Evolutionary conservation across 2,888 invertebrate genomes (phyloP).

Genomic region (Tetanocera ferruginea): DNA sequence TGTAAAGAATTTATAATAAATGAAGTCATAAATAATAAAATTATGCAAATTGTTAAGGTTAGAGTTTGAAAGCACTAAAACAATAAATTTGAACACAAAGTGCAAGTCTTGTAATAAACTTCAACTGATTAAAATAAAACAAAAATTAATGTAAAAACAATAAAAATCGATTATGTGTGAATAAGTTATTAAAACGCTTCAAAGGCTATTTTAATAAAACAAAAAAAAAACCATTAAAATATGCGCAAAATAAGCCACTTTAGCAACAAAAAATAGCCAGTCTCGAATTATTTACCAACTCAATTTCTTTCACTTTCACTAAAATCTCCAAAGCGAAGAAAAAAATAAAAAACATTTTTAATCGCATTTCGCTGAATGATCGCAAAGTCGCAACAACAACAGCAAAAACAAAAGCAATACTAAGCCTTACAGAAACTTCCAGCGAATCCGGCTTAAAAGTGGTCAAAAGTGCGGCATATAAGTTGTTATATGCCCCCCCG

Average conservation of each 20-base stretch:
- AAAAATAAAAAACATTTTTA: not conserved
- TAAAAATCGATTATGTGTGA: too few relatives aligned
- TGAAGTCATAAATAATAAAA: too few relatives aligned
- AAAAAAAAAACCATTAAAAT: not conserved
- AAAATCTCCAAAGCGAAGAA: not conserved
- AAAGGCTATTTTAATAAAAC: not conserved
- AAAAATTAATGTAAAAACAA: too few relatives aligned
- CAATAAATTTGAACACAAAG: too few relatives aligned
- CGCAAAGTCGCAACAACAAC: not conserved
- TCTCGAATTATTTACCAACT: not conserved
- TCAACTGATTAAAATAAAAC: too few relatives aligned
- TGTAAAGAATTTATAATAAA: too few relatives aligned
- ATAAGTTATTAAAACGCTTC: too few relatives aligned
- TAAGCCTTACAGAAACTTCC: not conserved
- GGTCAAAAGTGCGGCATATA: not conserved
- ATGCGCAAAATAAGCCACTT: not conserved
- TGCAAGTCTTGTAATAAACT: too few relatives aligned
- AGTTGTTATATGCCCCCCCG: not conserved
- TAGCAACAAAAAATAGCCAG: not conserved
- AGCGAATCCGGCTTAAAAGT: not conserved
- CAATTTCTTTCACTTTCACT: not conserved
- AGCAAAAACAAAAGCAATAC: not conserved
- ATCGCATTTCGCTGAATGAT: not conserved
- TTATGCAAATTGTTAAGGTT: too few relatives aligned
- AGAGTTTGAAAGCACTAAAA: too few relatives aligned